These are phyloP conservation scores for Triplophysa tibetana DNA, from an alignment of 2,113 vertebrate genomes.

Conservation along the genomic window DNA sequence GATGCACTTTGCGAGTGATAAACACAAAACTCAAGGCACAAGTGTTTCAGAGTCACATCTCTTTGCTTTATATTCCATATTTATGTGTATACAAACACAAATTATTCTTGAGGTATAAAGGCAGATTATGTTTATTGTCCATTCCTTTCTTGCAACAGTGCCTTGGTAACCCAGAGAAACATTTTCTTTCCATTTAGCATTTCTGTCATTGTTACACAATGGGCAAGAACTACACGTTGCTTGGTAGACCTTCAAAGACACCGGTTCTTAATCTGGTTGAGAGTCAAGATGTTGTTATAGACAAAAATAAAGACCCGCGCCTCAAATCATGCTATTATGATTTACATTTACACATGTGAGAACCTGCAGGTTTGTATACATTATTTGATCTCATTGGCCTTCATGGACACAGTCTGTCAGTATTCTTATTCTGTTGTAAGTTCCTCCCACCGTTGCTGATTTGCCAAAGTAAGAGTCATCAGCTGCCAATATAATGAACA, in stretches of 20 bases:
- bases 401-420: background rate
- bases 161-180: constrained; percentile 58
- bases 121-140: constrained; percentile 7
- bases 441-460: background rate
- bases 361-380: constrained; percentile 6
- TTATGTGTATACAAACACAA: background rate
- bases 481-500: background rate
- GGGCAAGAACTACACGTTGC: constrained; percentile 19
- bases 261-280: no score
- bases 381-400: background rate
- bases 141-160: constrained; percentile 56
- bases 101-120: background rate
- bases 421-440: background rate
- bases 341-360: background rate
- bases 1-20: constrained; percentile 11
- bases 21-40: constrained; percentile 1
- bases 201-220: constrained; percentile 37
- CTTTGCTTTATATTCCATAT: background rate
- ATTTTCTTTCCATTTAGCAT: constrained; percentile 38
- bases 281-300: no score
- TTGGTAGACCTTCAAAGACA: constrained; percentile 25
- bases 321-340: background rate
- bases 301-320: constrained; percentile 5
- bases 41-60: constrained; percentile 4
- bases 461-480: background rate